A percentile compares a stretch with the other conserved stretches of the same genome.
Evolutionary conservation across 2,888 invertebrate genomes (phyloP).

Genomic region (Tubulanus polymorphus): DNA sequence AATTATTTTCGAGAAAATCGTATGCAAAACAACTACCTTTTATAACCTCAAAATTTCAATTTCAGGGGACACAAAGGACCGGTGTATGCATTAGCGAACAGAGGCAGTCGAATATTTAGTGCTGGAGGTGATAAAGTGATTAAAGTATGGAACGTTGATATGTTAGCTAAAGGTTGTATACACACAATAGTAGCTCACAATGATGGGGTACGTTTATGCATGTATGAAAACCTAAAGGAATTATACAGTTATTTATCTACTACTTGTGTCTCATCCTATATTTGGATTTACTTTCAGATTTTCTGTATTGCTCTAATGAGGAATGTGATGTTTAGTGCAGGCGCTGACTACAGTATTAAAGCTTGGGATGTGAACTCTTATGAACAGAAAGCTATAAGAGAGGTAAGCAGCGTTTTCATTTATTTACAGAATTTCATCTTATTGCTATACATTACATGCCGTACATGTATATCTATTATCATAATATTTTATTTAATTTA

Average conservation of each 20-base stretch:
- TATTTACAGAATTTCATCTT: too few species aligned
- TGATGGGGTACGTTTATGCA: slow-evolving; percentile 24
- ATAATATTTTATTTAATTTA: slow-evolving; percentile 13
- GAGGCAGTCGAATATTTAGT: slow-evolving; percentile 34
- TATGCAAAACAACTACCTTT: not conserved
- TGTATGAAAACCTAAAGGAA: not conserved
- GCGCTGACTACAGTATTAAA: slow-evolving; percentile 32
- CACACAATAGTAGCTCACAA: slow-evolving; percentile 38
- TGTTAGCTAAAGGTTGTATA: slow-evolving; percentile 37
- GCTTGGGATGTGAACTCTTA: slow-evolving; percentile 30
- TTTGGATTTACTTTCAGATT: slow-evolving; percentile 23
- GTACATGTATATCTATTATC: too few species aligned
- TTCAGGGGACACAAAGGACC: slow-evolving; percentile 39
- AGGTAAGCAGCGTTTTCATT: too few species aligned
- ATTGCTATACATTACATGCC: too few species aligned
- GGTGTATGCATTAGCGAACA: slow-evolving; percentile 33
- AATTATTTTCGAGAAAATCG: not conserved
- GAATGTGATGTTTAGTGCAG: slow-evolving; percentile 33
- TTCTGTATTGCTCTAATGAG: slow-evolving; percentile 28
- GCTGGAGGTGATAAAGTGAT: slow-evolving; percentile 36
- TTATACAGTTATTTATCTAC: not conserved
- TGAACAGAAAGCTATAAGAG: too few species aligned
- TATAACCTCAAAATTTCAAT: not conserved
- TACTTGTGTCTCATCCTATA: not conserved
- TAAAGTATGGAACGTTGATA: slow-evolving; percentile 45